Conservation (phyloP, 1,140 invertebrate species). For the Brachionus angularis region DNA sequence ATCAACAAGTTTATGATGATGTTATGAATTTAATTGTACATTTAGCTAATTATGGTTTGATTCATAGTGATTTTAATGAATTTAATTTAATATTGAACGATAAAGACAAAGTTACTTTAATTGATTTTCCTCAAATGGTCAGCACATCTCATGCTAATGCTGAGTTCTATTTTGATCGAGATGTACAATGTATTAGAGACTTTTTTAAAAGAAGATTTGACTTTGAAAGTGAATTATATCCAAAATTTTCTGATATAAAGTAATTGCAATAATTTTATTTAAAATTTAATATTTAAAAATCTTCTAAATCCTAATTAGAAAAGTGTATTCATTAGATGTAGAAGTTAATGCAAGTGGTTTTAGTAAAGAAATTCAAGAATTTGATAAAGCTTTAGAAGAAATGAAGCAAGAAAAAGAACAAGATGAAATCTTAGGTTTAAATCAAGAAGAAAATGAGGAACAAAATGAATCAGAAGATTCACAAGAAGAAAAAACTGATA, state of each 20-base stretch:
- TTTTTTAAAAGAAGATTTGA: constrained; percentile 87
- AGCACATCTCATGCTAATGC: constrained; percentile 87
- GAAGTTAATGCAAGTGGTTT: constrained; percentile 86
- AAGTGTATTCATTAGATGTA: constrained; percentile 66
- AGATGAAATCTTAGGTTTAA: constrained; percentile 45
- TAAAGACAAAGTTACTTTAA: constrained; percentile 76
- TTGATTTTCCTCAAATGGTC: constrained; percentile 99
- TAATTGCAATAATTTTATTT: constrained; percentile 46
- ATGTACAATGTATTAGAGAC: constrained; percentile 83
- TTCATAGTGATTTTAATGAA: constrained; percentile 98
- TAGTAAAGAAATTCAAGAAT: constrained; percentile 74
- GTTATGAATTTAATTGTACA: constrained; percentile 88
- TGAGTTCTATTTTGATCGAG: constrained; percentile 86
- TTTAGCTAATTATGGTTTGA: constrained; percentile 86
- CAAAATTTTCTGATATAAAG: constrained; percentile 74
- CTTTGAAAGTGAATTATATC: constrained; percentile 82
- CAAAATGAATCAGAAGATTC: constrained; percentile 49
- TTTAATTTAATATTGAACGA: constrained; percentile 80
- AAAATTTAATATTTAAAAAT: neutral
- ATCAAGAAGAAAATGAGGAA: constrained; percentile 47
- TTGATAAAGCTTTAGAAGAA: constrained; percentile 62
- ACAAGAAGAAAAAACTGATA: constrained; percentile 46
- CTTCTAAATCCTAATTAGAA: neutral
- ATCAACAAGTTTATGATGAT: constrained; percentile 80
- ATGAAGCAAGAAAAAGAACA: constrained; percentile 47